Base-by-base conservation (phyloP, 2,797 vertebrate species). In the Brachymystax lenok region DNA sequence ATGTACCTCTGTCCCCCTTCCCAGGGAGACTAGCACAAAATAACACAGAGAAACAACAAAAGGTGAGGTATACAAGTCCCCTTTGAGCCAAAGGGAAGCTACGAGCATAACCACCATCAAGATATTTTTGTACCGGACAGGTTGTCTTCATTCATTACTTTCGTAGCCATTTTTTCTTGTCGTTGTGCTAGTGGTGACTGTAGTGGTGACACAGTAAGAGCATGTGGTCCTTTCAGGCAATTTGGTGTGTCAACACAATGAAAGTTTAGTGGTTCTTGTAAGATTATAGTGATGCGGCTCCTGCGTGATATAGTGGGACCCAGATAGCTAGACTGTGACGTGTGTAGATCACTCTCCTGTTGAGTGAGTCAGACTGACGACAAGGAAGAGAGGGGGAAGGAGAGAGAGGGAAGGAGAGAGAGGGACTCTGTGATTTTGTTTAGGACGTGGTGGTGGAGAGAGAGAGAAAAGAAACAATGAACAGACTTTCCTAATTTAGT, bases 1-100 rank as follows among this genome's bases (percentile, higher is more conserved):
- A 79, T 90, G 82, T 84, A 56, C 61, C 77, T 61, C 1, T 19
- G 66, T 77, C 80, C 76, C n/a, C 74, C 63, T 79, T 61, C 61
- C 1, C 67, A 76, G 61, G 70, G 17, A 69, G 19, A 69, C 7
- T 1, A 2, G 4, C 19, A 50, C 19, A 70, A 19, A 46, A 35
- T n/a, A 50, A 61, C 56, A 59, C n/a, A 74, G 77, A 27, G 16
- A 21, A 68, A 83, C 74, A 79, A 74, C 28, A 54, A 72, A 75
- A 75, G n/a, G 27, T 75, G 69, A 66, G 16, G 28, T 56, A 75
- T 80, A 77, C 28, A 72, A 73, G 77, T 85, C 83, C 76, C 80
- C 6, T n/a, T 77, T 85, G 78, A 54, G 19, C 30, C n/a, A 52
- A 52, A 63, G 30, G 14, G 19, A 56, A 61, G 61, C 5, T 76